These are phyloP conservation scores for Dissostichus mawsoni DNA, from an alignment of 2,113 vertebrate genomes.

Conservation along the genomic window DNA sequence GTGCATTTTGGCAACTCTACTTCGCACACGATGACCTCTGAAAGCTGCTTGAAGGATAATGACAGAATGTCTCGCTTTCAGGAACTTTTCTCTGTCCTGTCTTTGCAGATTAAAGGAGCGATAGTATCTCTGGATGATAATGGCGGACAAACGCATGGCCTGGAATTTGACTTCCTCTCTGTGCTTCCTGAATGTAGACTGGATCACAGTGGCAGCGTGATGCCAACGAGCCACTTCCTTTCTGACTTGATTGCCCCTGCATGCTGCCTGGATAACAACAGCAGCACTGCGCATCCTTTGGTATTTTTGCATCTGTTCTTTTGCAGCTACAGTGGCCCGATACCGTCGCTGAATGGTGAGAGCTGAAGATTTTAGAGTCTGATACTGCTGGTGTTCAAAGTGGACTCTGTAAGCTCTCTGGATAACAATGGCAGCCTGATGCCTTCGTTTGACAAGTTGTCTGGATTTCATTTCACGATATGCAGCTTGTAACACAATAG, in stretches of 20 bases:
- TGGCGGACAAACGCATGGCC: conserved; percentile 81
- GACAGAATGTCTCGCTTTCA: conserved; percentile 67
- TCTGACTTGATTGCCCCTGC: conserved; percentile 75
- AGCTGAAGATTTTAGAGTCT: not conserved
- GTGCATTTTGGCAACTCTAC: conserved; percentile 47
- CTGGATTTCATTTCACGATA: conserved; percentile 82
- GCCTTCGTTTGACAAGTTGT: conserved; percentile 69
- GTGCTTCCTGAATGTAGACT: conserved; percentile 86
- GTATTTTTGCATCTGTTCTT: conserved; percentile 73
- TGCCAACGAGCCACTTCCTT: not conserved
- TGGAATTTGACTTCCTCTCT: conserved; percentile 73
- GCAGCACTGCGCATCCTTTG: conserved; percentile 70
- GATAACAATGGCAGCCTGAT: conserved; percentile 49
- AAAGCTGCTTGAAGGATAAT: conserved; percentile 78
- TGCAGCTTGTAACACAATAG: conserved; percentile 75
- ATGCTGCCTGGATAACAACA: conserved; percentile 83
- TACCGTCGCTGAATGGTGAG: conserved; percentile 45
- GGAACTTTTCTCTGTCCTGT: conserved; percentile 72
- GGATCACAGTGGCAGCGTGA: conserved; percentile 68
- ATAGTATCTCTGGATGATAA: conserved; percentile 85
- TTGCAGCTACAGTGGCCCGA: conserved; percentile 33
- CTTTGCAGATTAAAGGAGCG: conserved; percentile 75
- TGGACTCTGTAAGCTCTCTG: conserved; percentile 35
- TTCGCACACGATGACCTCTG: conserved; percentile 70
- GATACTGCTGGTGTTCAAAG: conserved; percentile 8